Conservation (phyloP, 2,113 vertebrate species). For the Nycticryphes semicollaris region DNA sequence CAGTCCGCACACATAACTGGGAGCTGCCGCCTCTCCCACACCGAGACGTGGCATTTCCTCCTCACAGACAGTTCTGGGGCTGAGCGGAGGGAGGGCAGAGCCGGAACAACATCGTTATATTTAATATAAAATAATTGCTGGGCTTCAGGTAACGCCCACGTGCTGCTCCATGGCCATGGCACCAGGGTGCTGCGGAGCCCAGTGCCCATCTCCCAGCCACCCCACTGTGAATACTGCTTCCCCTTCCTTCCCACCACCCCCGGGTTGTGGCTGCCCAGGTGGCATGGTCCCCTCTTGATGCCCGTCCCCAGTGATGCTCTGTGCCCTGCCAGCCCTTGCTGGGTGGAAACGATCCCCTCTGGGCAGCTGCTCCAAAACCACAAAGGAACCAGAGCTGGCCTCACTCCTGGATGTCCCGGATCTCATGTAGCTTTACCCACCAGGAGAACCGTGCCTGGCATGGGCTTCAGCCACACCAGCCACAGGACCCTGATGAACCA, state of each 20-base stretch:
- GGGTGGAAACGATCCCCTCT: background rate
- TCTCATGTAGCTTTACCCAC: background rate
- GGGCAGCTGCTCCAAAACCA: background rate
- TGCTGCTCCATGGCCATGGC: accelerated
- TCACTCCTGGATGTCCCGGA: accelerated
- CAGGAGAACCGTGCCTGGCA: background rate
- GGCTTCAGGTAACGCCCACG: background rate
- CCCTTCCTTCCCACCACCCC: background rate
- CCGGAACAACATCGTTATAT: background rate
- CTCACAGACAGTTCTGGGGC: background rate
- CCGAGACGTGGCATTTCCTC: background rate
- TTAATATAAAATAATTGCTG: background rate
- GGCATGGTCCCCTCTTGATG: background rate
- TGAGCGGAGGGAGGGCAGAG: background rate
- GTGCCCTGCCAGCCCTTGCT: accelerated
- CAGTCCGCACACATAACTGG: accelerated
- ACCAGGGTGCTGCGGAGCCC: background rate
- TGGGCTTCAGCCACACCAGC: background rate
- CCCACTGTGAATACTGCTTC: accelerated
- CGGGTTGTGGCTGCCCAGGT: accelerated
- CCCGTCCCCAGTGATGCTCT: background rate
- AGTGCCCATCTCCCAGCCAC: background rate
- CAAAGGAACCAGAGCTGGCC: background rate
- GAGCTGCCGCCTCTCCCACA: background rate
- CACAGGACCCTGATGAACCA: background rate